Base-by-base conservation (phyloP, 2,888 invertebrate species). In the Lithophane socia region DNA sequence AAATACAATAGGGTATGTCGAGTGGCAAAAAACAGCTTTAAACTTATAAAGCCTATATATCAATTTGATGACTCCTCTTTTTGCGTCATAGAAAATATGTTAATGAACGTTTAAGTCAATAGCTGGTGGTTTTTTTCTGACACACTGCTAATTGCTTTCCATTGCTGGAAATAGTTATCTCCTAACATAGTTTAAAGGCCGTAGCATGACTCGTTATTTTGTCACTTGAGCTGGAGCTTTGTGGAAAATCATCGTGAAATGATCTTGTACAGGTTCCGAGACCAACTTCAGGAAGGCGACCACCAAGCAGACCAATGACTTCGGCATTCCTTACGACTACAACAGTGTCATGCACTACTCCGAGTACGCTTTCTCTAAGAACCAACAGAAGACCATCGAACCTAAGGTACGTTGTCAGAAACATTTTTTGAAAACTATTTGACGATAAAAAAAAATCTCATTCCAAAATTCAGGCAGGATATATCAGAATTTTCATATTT, bases 291-390 rank as follows among this genome's bases (percentile, higher is more conserved):
- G 97, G 83, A 98, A 98, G 92, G 97, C 97, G 0, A 95, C 97
- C 9, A 89, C 95, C 12, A 94, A 95, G 13, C 95, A 93, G 52
- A 97, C 98, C 0, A 95, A 97, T 70, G 97, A 97, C n/a, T 98
- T 97, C 90, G 98, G 98, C 0, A 97, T 98, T 0, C 95, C 97
- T 0, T 98, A 98, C 90, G 98, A 98, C 93, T 98, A 98, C 92
- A 97, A 97, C 87, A 98, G 98, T 87, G 98, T 98, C 0, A 98
- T 98, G 98, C 98, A 98, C 91, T 98, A 98, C 92, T 98, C 98
- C 0, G 97, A 97, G 42, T 97, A 97, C 68, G 98, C 98, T 7
- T 98, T 98, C 94, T 98, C 98, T 3, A 97, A 90, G 77, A 98
- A 98, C 91, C 97, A 97, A 12, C 94, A 97, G 88, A 97, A 98